phyloP scores from a whole-genome alignment of 2,113 vertebrate species.

The Mormyrus iriodes region DNA sequence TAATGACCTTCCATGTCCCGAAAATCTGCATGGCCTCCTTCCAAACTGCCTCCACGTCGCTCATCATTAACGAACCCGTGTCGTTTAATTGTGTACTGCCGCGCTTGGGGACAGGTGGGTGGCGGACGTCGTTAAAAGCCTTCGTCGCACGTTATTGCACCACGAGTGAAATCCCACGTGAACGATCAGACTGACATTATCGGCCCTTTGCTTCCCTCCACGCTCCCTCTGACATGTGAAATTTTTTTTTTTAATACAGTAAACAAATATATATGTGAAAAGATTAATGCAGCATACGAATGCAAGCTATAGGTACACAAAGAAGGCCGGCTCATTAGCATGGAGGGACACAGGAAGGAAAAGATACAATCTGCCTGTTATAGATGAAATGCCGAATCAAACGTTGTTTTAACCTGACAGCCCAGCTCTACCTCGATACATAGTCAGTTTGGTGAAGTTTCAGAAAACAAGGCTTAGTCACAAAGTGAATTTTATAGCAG shows the following conservation, averaged over 20 bases:
- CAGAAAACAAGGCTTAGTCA: background rate
- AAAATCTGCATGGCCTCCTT: background rate
- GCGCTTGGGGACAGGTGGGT: background rate
- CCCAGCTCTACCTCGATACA: slow-evolving; percentile 1
- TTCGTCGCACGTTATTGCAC: background rate
- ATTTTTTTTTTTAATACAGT: too few species aligned
- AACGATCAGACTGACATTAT: background rate
- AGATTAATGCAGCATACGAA: background rate
- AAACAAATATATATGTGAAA: background rate
- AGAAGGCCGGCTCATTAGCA: background rate
- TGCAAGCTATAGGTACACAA: background rate
- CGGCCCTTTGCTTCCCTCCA: background rate
- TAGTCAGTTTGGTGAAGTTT: slow-evolving; percentile 26
- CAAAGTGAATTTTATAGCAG: background rate
- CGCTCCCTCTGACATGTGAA: slow-evolving; percentile 9
- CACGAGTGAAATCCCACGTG: background rate
- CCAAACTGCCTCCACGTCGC: background rate
- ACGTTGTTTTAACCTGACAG: slow-evolving; percentile 28
- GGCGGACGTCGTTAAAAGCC: background rate
- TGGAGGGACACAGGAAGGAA: background rate
- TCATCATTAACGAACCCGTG: background rate
- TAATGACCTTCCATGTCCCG: background rate
- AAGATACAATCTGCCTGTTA: slow-evolving; percentile 23
- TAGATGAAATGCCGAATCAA: slow-evolving; percentile 29
- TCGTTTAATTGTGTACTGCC: background rate